phyloP scores from a whole-genome alignment of 1,140 invertebrate species.

The Diorhabda sublineata region DNA sequence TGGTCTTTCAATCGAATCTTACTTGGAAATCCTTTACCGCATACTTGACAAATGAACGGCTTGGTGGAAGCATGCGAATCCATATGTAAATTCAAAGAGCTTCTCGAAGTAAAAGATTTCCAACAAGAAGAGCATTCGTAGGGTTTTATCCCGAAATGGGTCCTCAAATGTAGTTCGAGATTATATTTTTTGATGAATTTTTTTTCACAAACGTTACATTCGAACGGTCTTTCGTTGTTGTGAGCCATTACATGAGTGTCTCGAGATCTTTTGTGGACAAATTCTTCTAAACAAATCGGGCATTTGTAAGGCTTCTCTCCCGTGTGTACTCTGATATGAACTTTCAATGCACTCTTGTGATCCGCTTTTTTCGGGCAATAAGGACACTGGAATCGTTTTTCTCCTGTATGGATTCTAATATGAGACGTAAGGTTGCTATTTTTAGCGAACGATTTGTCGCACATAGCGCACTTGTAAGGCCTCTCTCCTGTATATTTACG shows the following conservation, averaged over 20 bases:
- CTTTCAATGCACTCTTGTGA: not conserved
- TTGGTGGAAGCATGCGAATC: not conserved
- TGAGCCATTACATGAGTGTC: not conserved
- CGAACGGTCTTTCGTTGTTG: not conserved
- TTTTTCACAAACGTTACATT: not conserved
- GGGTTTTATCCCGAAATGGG: not conserved
- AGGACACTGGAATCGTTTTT: not conserved
- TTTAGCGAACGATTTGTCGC: not conserved
- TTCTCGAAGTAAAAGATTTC: not conserved
- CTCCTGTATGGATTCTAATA: not conserved
- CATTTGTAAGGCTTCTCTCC: not conserved
- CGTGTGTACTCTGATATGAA: not conserved
- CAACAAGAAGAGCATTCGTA: not conserved
- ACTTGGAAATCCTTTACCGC: not conserved
- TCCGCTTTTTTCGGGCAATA: not conserved
- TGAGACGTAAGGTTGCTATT: not conserved
- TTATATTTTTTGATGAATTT: not conserved
- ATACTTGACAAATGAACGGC: not conserved
- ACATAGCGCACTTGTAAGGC: not conserved
- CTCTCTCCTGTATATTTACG: not conserved
- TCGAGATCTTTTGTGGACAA: not conserved
- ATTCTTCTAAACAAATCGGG: not conserved
- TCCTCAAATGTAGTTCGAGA: not conserved
- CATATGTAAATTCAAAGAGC: not conserved
- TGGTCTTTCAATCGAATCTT: not conserved